phyloP scores from a whole-genome alignment of 1,140 invertebrate species.

The Drosophila equinoxialis region DNA sequence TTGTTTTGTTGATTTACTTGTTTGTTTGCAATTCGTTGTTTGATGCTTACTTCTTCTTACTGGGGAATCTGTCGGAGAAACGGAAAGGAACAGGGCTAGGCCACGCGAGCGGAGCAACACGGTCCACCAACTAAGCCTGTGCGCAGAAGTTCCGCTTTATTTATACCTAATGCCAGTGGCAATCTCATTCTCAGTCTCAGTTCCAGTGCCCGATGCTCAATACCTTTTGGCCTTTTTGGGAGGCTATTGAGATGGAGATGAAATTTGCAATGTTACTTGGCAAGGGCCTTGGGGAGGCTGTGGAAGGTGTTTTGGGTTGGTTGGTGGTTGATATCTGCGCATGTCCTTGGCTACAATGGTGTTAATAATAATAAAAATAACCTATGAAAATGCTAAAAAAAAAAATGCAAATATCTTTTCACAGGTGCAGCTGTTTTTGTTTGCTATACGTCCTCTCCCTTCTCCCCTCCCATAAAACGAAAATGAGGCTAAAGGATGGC shows the following conservation, averaged over 20 bases:
- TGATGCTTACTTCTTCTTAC: neutral
- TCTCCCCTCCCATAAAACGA: constrained; percentile 3
- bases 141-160: constrained; percentile 57
- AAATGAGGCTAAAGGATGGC: constrained; percentile 32
- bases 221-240: constrained; percentile 3
- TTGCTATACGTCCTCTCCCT: constrained; percentile 34
- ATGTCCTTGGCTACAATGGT: constrained; percentile 63
- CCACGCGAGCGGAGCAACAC: constrained; percentile 59
- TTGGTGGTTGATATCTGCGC: constrained; percentile 60
- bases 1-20: neutral
- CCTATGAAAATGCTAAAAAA: constrained; percentile 30
- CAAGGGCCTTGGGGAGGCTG: neutral
- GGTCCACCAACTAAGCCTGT: constrained; percentile 68
- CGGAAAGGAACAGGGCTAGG: constrained; percentile 41
- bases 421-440: constrained; percentile 78
- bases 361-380: constrained; percentile 52
- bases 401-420: constrained; percentile 71
- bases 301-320: neutral
- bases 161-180: constrained; percentile 52
- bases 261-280: constrained; percentile 8
- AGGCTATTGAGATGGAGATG: constrained; percentile 25
- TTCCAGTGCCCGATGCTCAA: neutral
- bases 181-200: neutral
- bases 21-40: constrained; percentile 21
- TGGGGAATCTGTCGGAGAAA: neutral